phyloP scores from a whole-genome alignment of 1,140 invertebrate genomes.

The Ganaspis sp. region DNA sequence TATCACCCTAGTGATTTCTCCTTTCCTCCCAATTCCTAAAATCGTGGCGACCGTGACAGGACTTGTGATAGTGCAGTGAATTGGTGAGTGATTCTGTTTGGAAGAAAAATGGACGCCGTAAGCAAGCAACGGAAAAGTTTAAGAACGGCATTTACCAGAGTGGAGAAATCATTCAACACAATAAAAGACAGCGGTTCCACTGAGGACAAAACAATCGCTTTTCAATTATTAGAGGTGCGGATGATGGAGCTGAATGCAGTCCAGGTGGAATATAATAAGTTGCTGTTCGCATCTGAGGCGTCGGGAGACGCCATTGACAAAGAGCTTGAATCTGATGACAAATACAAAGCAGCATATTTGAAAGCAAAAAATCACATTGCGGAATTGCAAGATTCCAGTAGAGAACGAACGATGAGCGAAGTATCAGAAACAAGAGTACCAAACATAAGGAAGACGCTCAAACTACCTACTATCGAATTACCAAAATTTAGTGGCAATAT shows the following conservation, averaged over 20 bases:
- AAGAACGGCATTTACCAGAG: neutral
- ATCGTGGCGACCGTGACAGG: neutral
- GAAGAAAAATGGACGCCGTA: neutral
- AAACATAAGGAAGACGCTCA: neutral
- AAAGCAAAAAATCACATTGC: neutral
- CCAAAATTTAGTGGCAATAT: conserved; percentile 50
- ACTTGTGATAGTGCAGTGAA: neutral
- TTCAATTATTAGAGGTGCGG: neutral
- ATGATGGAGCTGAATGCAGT: neutral
- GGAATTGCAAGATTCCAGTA: neutral
- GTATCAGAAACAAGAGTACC: neutral
- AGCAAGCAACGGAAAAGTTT: neutral
- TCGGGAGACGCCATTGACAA: neutral
- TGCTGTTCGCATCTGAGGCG: neutral
- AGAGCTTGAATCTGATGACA: neutral
- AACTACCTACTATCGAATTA: neutral
- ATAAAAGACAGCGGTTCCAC: neutral
- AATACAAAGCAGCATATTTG: neutral
- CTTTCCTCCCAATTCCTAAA: neutral
- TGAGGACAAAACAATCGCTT: neutral
- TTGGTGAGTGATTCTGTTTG: conserved; percentile 24
- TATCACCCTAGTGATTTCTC: too few relatives aligned
- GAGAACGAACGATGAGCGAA: neutral
- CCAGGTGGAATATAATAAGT: neutral
- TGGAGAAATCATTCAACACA: neutral